phyloP scores from a whole-genome alignment of 1,140 invertebrate genomes.

The Pogonomyrmex californicus region DNA sequence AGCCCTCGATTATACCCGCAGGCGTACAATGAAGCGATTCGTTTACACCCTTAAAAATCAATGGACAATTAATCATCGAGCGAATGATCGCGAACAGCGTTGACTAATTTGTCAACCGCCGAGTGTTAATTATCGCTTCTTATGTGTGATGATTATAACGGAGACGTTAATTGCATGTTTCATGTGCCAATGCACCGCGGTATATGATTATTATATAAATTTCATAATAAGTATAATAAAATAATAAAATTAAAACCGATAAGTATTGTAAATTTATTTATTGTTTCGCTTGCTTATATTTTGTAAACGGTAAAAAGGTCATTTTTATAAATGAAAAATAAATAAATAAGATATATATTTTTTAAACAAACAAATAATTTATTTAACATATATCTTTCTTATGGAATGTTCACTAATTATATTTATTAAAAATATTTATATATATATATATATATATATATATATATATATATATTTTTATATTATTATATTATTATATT shows the following conservation, averaged over 20 bases:
- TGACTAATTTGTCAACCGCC: constrained; percentile 70
- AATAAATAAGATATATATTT: too few species aligned
- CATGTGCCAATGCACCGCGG: constrained; percentile 32
- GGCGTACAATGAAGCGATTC: constrained; percentile 71
- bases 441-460: too few species aligned
- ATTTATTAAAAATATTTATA: background rate
- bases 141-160: constrained; percentile 56
- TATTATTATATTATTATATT: too few species aligned
- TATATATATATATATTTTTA: too few species aligned
- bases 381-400: background rate
- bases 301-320: background rate
- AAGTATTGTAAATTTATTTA: background rate
- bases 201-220: constrained; percentile 24
- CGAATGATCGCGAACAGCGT: constrained; percentile 63
- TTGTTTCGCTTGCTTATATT: background rate
- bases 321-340: background rate
- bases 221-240: constrained; percentile 56
- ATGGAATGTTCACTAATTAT: background rate
- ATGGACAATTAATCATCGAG: constrained; percentile 68
- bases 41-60: constrained; percentile 77
- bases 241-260: too few species aligned
- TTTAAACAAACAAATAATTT: too few species aligned
- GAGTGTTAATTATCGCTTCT: constrained; percentile 68
- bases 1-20: constrained; percentile 43
- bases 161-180: constrained; percentile 70